Evolutionary conservation across 1,140 invertebrate species (phyloP), one percentile per base, ranked within the genome.

Genomic region (Heliothis subflexa): DNA sequence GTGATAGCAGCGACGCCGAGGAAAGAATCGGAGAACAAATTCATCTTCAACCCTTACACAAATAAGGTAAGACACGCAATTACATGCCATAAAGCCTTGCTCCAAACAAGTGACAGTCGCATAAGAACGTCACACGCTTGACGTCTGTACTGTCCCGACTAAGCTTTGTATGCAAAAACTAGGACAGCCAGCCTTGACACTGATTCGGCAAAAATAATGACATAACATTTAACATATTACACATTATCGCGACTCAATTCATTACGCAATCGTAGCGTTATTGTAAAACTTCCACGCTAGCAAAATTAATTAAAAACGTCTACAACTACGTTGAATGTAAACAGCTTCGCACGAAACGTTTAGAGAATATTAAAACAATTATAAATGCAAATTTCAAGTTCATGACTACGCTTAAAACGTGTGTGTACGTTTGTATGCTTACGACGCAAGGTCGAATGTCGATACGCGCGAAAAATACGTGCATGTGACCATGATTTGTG

Each of bases 11-110:
- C 96, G 40, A 97, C 96, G 66, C 95, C 96, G 25, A 92, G 95
- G 59, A 96, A 96, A 83, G 96, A 96, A 85, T 84, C 91, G 1
- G 96, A 96, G 70, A 95, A 95, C 78, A 96, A 96, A 85, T 97
- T 96, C 86, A 96, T 95, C 78, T 97, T 96, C 87, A 96, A 96
- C 88, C 95, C 95, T 14, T 91, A 85, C 76, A 92, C 95, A 76
- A 93, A 95, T 77, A 96, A 96, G 96, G 96, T 96, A 91, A 95
- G 33, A 64, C 2, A 18, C 13, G 21, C 33, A 40, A 40, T 40
- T 7, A 40, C 33, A 40, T 40, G 4, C 33, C 5, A 40, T 40
- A 40, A 40, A 40, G 33, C 33, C 33, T 40, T 40, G 33, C 33
- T 40, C 33, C 5, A 40, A 40, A 40, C 33, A 40, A 40, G 5